Conservation (phyloP, 2,113 vertebrate species). For the Sander vitreus region DNA sequence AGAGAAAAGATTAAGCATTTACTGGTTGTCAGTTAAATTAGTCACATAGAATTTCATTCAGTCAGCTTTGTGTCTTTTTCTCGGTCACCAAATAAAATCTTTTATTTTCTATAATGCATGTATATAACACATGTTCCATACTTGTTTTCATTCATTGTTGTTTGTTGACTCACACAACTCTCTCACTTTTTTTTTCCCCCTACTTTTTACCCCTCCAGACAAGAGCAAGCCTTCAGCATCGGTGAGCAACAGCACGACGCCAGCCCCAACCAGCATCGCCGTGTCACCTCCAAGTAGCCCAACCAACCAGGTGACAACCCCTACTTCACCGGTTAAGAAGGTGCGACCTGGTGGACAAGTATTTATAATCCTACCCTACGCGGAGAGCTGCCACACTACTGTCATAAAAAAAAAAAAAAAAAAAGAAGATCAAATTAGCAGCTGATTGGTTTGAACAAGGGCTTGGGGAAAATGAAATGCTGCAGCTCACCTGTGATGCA, state of each 20-base stretch:
- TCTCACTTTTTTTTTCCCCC: not conserved
- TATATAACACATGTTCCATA: not conserved
- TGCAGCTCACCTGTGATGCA: slow-evolving; percentile 9
- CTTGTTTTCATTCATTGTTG: not conserved
- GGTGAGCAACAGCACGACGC: slow-evolving; percentile 87
- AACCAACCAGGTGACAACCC: slow-evolving; percentile 90
- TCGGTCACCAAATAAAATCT: not conserved
- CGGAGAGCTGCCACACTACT: not conserved
- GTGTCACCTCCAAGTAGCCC: slow-evolving; percentile 86
- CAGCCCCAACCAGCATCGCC: slow-evolving; percentile 80
- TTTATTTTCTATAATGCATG: too few species aligned
- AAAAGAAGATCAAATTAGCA: not conserved
- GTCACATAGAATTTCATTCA: not conserved
- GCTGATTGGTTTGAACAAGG: not conserved
- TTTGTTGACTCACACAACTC: not conserved
- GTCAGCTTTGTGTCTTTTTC: not conserved
- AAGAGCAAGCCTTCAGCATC: slow-evolving; percentile 90
- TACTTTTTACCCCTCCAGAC: slow-evolving; percentile 81
- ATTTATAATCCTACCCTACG: not conserved
- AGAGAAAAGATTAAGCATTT: not conserved
- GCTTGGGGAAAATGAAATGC: not conserved
- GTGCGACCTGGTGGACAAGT: slow-evolving; percentile 78
- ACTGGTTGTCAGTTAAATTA: not conserved
- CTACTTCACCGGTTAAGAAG: slow-evolving; percentile 96
- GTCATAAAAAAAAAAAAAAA: not conserved